A percentile compares a stretch with the other conserved stretches of the same genome.
Evolutionary conservation across 2,888 invertebrate species (phyloP).

Genomic region (Fabriciana adippe): DNA sequence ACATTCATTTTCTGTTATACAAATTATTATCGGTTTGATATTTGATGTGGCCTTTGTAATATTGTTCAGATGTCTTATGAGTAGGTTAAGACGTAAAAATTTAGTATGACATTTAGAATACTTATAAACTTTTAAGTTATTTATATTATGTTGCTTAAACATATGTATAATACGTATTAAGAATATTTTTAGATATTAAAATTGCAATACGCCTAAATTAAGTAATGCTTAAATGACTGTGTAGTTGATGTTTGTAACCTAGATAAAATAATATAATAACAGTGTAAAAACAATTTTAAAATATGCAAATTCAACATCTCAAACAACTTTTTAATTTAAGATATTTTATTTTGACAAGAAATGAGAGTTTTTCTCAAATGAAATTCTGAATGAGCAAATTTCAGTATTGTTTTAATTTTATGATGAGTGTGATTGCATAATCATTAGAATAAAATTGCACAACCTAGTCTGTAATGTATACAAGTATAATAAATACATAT

Average conservation of each 20-base stretch:
- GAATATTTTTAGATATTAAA: conserved; percentile 9
- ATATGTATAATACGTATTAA: conserved; percentile 1
- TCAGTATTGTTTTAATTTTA: background rate
- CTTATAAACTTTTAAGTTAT: background rate
- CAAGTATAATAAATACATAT: conserved; percentile 18
- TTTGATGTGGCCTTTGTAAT: conserved; percentile 32
- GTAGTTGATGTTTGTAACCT: background rate
- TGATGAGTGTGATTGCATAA: conserved; percentile 16
- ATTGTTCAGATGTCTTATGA: conserved; percentile 37
- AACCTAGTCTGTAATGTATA: conserved; percentile 26
- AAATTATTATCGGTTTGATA: background rate
- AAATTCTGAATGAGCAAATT: background rate
- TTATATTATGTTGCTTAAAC: conserved; percentile 13
- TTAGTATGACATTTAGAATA: background rate
- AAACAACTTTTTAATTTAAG: too few relatives aligned
- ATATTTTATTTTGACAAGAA: too few relatives aligned
- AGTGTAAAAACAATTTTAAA: too few relatives aligned
- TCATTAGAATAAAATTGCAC: conserved; percentile 22
- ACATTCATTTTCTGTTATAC: background rate
- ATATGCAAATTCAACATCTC: too few relatives aligned
- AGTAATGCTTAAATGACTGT: background rate
- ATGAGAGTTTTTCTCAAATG: too few relatives aligned
- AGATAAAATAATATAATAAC: too few relatives aligned
- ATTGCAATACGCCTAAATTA: background rate
- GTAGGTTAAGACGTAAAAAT: conserved; percentile 26